Conservation (phyloP, 2,113 vertebrate species). For the Pygoscelis adeliae region DNA sequence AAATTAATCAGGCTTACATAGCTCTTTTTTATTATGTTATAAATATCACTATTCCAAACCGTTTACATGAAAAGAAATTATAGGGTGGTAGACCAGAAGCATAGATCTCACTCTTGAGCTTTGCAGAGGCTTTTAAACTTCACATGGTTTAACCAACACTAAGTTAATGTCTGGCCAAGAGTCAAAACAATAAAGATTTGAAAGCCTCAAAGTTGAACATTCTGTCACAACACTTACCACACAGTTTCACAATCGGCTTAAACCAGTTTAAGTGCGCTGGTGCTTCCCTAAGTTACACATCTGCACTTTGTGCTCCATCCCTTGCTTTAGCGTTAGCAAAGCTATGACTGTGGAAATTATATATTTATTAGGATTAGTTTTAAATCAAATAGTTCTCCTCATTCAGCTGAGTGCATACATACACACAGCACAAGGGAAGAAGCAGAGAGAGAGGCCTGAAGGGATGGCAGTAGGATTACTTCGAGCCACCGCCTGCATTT, state of each 20-base stretch:
- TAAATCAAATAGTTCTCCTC: not conserved
- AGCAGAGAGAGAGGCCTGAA: not conserved
- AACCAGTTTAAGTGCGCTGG: not conserved
- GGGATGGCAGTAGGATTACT: not conserved
- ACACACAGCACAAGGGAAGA: not conserved
- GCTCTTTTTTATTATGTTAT: not conserved
- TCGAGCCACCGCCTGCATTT: accelerated
- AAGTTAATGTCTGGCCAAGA: not conserved
- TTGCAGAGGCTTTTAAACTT: not conserved
- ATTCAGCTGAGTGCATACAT: not conserved
- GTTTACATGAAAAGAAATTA: not conserved
- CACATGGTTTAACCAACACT: not conserved
- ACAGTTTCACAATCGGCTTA: not conserved
- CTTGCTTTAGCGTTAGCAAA: not conserved
- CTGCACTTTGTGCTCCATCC: not conserved
- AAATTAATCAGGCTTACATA: not conserved
- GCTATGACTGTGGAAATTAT: not conserved
- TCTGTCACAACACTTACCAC: not conserved
- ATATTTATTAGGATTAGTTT: not conserved
- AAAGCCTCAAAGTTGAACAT: not conserved
- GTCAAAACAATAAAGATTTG: not conserved
- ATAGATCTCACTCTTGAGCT: not conserved
- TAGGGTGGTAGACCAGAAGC: not conserved
- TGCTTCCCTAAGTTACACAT: not conserved
- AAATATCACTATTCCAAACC: not conserved